Evolutionary conservation across 1,140 invertebrate genomes (phyloP).

Genomic region (Caenorhabditis latens): DNA sequence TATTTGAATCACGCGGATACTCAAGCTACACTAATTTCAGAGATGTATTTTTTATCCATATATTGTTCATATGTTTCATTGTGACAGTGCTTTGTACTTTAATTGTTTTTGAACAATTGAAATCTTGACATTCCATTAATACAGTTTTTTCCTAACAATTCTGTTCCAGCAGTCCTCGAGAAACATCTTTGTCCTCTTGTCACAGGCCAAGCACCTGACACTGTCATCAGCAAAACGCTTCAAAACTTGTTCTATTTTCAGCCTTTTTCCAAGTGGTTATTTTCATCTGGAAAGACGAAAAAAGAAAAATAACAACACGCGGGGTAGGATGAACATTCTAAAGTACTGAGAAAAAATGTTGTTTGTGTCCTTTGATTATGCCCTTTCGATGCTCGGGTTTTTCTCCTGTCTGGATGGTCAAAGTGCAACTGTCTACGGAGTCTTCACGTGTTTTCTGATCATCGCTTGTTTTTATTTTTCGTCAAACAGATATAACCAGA

Average conservation of each 20-base stretch:
- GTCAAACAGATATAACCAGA: not conserved
- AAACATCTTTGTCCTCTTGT: not conserved
- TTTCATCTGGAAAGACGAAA: not conserved
- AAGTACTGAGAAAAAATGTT: constrained; percentile 7
- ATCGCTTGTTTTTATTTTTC: not conserved
- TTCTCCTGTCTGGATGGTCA: constrained; percentile 17
- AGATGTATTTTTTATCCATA: no score
- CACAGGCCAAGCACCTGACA: constrained; percentile 29
- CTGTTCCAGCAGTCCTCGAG: not conserved
- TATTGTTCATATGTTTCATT: no score
- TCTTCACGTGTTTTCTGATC: constrained; percentile 45
- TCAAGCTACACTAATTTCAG: no score
- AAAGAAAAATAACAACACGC: constrained; percentile 19
- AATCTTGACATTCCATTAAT: no score
- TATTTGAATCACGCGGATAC: no score
- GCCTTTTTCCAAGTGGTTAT: not conserved
- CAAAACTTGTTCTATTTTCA: constrained; percentile 44
- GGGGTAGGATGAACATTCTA: not conserved
- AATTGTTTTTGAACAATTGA: no score
- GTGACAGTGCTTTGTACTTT: no score
- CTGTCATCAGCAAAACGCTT: not conserved
- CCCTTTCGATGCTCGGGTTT: not conserved
- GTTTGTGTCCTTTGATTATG: not conserved
- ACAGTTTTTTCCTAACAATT: not conserved
- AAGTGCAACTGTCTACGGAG: constrained; percentile 21